Evolutionary conservation across 2,888 invertebrate genomes (phyloP), one percentile per base, ranked within the genome.

Genomic region (Operophtera brumata): DNA sequence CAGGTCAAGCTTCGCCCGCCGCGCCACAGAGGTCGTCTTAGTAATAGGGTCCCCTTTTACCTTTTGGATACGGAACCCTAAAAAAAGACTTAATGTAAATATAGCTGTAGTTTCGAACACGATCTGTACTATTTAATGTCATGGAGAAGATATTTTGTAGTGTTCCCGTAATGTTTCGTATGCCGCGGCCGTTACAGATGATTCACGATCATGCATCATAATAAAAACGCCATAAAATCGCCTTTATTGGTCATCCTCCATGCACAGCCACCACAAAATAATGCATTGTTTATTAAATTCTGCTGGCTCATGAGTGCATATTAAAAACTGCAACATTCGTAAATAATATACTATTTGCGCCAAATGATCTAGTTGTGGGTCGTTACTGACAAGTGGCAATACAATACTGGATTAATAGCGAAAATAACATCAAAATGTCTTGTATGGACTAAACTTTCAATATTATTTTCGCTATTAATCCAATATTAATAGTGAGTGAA

Each of bases 151-250:
- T 76, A 75, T 76, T 75, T 76, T 37, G 70, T 71, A 65, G 73
- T 77, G 74, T 69, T 72, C 61, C 65, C 66, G 69, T 78, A 77
- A 73, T 72, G 78, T 81, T 80, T 76, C 71, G 66, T 77, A 73
- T 68, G 68, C 70, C 67, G 66, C 67, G 62, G 59, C 78, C 82
- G 79, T 86, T 83, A 84, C 77, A 76, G 77, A 75, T 86, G 85
- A 88, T 89, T 86, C 82, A 87, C 80, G 84, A 82, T 86, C 82
- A 84, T 87, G 86, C 82, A 82, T 86, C 87, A 88, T 84, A 86
- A 88, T 90, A 89, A 89, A 89, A 89, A 78, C 65, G 76, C 82
- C 72, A 88, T 90, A 84, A 90, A 89, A 86, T 82, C 64, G 77
- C 75, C 72, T 85, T 89, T 86, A 89, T 89, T 88, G 88, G 86